These are phyloP conservation scores for Ptychoptera albimana DNA, from an alignment of 2,888 invertebrate species.

Conservation along the genomic window DNA sequence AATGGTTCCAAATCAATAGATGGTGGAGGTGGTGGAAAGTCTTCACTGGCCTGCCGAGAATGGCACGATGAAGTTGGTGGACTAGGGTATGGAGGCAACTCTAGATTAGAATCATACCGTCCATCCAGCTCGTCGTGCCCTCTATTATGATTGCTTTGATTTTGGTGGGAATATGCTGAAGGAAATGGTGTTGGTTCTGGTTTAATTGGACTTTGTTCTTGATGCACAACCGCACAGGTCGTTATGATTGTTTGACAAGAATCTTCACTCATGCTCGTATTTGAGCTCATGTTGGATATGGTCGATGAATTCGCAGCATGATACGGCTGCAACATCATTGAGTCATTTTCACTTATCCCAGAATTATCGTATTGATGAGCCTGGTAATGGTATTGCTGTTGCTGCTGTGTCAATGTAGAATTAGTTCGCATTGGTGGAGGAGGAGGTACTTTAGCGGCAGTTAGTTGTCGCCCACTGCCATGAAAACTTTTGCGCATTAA, in stretches of 20 bases:
- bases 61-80: constrained; percentile 61
- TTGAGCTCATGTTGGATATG: constrained; percentile 29
- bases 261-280: constrained; percentile 29
- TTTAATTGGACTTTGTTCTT: constrained; percentile 56
- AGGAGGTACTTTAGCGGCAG: constrained; percentile 68
- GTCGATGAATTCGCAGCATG: constrained; percentile 29
- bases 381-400: constrained; percentile 19
- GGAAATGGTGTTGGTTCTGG: constrained; percentile 20
- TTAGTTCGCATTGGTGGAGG: constrained; percentile 78
- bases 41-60: constrained; percentile 74
- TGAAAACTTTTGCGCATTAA: constrained; percentile 82
- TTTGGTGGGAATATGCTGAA: constrained; percentile 18
- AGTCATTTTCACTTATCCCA: constrained; percentile 23
- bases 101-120: constrained; percentile 29
- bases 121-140: constrained; percentile 45
- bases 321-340: constrained; percentile 19
- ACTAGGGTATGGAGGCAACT: constrained; percentile 67
- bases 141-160: not conserved
- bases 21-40: constrained; percentile 79
- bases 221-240: constrained; percentile 65
- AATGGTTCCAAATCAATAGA: constrained; percentile 52
- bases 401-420: constrained; percentile 48
- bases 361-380: constrained; percentile 12
- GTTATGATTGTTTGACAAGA: constrained; percentile 59
- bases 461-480: constrained; percentile 67